Evolutionary conservation across 2,888 invertebrate genomes (phyloP).

Genomic region (Dasysyrphus albostriatus): DNA sequence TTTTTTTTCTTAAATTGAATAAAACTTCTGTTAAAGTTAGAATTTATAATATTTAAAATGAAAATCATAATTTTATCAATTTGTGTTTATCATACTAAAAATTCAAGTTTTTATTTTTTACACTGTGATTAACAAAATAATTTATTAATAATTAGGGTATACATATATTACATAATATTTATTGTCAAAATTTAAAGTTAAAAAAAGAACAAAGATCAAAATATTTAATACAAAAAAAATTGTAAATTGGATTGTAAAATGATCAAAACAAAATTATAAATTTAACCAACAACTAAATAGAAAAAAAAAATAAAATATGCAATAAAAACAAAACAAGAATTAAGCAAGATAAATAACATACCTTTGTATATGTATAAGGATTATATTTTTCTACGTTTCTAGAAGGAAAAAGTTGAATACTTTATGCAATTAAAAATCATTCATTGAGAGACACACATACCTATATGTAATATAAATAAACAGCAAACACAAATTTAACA

Average conservation of each 20-base stretch:
- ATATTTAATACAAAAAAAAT: not conserved
- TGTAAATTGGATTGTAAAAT: slow-evolving; percentile 10
- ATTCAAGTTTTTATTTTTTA: not conserved
- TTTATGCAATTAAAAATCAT: slow-evolving; percentile 37
- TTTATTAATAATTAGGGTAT: not conserved
- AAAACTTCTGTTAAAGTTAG: not conserved
- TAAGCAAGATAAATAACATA: not conserved
- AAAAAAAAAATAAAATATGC: slow-evolving; percentile 10
- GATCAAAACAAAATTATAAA: not conserved
- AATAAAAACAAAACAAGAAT: not conserved
- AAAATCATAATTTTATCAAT: not conserved
- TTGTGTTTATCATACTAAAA: not conserved
- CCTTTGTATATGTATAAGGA: slow-evolving; percentile 11
- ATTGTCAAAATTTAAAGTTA: not conserved
- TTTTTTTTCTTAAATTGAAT: not conserved
- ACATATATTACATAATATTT: not conserved
- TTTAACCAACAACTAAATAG: not conserved
- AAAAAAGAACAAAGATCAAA: not conserved
- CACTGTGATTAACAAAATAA: slow-evolving; percentile 17
- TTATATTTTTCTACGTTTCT: slow-evolving; percentile 74
- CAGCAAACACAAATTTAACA: not conserved
- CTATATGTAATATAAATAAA: not conserved
- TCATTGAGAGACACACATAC: not conserved
- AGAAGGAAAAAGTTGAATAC: slow-evolving; percentile 30
- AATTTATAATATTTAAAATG: not conserved